Conservation (phyloP, 2,113 vertebrate genomes). For the Neoarius graeffei region DNA sequence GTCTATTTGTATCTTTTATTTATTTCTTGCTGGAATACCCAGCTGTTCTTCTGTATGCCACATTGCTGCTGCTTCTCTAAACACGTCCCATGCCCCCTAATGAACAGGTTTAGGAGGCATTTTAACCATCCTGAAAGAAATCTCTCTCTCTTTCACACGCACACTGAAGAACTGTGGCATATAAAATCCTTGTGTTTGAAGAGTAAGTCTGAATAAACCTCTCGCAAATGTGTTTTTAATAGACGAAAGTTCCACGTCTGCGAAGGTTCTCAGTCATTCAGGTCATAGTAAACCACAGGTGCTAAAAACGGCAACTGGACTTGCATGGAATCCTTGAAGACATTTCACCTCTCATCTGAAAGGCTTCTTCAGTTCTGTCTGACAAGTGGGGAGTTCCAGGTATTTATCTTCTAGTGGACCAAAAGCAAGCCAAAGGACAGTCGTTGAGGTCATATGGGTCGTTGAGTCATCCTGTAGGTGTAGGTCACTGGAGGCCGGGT, state of each 20-base stretch:
- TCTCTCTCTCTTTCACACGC: not conserved
- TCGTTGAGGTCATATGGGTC: too few relatives aligned
- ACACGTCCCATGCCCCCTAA: not conserved
- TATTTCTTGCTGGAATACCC: not conserved
- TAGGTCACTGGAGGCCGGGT: too few relatives aligned
- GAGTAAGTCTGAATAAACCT: not conserved
- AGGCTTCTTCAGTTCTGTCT: too few relatives aligned
- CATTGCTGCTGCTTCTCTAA: not conserved
- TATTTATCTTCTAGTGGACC: too few relatives aligned
- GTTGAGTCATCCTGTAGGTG: too few relatives aligned
- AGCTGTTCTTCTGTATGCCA: not conserved
- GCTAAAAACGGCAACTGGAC: too few relatives aligned
- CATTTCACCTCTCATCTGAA: too few relatives aligned
- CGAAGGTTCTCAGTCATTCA: too few relatives aligned
- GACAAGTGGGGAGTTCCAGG: too few relatives aligned
- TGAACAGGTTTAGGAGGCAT: not conserved
- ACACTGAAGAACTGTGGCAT: not conserved
- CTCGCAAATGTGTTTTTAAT: not conserved
- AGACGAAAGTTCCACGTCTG: not conserved
- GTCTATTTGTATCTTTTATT: not conserved
- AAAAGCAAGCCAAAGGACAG: too few relatives aligned
- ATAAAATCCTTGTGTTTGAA: conserved; percentile 2
- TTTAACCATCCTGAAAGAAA: not conserved
- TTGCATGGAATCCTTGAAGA: too few relatives aligned
- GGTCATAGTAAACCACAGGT: too few relatives aligned